Base-by-base conservation (phyloP, 2,888 invertebrate genomes). In the Chrysolina oricalcia region DNA sequence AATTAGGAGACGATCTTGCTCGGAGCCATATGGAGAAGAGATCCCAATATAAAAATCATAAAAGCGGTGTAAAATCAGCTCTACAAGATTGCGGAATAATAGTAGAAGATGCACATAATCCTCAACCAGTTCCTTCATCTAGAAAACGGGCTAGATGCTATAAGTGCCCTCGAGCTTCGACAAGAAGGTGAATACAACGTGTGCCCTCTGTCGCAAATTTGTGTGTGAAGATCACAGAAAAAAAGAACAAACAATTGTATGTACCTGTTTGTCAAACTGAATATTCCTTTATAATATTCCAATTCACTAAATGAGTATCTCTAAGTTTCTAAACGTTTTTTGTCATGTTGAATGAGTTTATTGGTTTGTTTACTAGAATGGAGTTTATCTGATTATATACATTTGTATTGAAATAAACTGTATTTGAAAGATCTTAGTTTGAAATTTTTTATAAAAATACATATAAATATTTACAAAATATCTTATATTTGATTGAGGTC, bases 91-190 rank as follows among this genome's bases (percentile, higher is more conserved):
- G 76, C 23, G 73, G 70, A 62, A 35, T 72, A 63, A 35, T 62
- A 17, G 43, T 68, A 15, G 63, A 62, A 62, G 41, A 53, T 11
- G 40, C 17, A 64, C 65, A 64, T 50, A 41, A 27, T 50, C 64
- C 43, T 67, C 63, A 23, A 27, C 56, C 53, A 56, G 5, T 19
- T 10, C 11, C 35, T 19, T n/a, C 66, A 48, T 10, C 35, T 50
- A 72, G 62, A 72, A 75, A 75, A 75, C 62, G 75, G 41, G 68
- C 67, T 43, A 72, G 75, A 68, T 75, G 75, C 19, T 68, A 75
- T 62, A 40, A 40, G 41, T 75, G 64, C 48, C 67, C 72, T 40
- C 59, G 75, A 72, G 40, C 23, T 40, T 27, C 17, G 69, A 72
- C 67, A 68, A 59, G 27, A 72, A 75, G 63, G 71, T 75, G 23